These are phyloP conservation scores for Hemicrepidius hirtus DNA, from an alignment of 2,888 invertebrate genomes.

Conservation along the genomic window DNA sequence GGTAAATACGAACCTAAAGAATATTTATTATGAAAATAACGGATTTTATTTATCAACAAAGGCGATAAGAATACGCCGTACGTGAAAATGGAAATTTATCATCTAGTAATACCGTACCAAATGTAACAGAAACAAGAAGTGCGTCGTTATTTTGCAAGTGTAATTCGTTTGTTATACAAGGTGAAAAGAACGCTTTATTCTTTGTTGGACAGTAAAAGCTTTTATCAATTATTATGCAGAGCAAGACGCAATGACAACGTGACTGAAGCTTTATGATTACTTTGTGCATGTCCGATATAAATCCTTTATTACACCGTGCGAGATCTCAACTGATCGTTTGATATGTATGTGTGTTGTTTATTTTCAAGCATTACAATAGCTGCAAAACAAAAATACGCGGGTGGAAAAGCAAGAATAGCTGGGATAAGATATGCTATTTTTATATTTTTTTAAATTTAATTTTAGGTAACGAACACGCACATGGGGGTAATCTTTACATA, in stretches of 20 bases:
- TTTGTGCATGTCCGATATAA: constrained; percentile 13
- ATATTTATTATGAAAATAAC: too few relatives aligned
- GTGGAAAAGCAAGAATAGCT: too few relatives aligned
- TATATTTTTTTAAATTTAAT: too few relatives aligned
- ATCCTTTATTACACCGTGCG: background rate
- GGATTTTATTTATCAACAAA: too few relatives aligned
- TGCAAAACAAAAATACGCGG: background rate
- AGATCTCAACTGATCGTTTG: constrained; percentile 12
- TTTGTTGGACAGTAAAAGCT: constrained; percentile 23
- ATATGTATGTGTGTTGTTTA: constrained; percentile 4
- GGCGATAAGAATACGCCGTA: too few relatives aligned
- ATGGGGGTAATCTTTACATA: too few relatives aligned
- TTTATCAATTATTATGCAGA: constrained; percentile 28
- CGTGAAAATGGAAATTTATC: too few relatives aligned
- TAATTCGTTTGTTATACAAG: constrained; percentile 1
- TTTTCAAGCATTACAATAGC: constrained; percentile 9
- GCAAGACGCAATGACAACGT: constrained; percentile 39
- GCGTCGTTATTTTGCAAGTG: constrained; percentile 7
- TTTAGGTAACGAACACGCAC: too few relatives aligned
- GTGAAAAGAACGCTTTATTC: constrained; percentile 17
- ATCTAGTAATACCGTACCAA: background rate
- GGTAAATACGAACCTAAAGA: too few relatives aligned
- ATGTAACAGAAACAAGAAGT: constrained; percentile 3
- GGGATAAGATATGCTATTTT: too few relatives aligned
- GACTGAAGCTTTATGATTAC: constrained; percentile 35